These are phyloP conservation scores for Pterocles gutturalis DNA, from an alignment of 2,113 vertebrate species.

Conservation along the genomic window DNA sequence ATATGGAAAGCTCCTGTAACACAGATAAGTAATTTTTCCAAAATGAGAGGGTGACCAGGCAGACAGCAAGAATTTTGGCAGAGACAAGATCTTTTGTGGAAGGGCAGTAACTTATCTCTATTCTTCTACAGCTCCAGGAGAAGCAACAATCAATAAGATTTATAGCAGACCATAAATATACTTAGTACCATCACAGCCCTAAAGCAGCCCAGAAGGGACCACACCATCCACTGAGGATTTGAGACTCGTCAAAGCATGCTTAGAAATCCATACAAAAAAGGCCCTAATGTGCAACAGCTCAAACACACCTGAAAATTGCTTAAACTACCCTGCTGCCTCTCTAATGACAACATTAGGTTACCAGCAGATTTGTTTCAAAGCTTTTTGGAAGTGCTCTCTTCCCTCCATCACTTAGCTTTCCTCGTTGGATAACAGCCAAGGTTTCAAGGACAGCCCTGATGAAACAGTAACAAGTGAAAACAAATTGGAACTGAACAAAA, in stretches of 20 bases:
- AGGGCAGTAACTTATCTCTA: background rate
- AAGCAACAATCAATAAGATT: background rate
- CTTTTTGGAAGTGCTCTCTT: slow-evolving; percentile 19
- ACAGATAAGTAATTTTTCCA: slow-evolving; percentile 1
- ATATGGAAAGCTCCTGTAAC: slow-evolving; percentile 34
- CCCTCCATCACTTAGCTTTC: background rate
- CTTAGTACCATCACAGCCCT: background rate
- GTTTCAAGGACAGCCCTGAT: slow-evolving; percentile 56
- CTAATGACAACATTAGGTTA: background rate
- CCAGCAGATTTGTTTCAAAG: slow-evolving; percentile 27
- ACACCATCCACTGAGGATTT: background rate
- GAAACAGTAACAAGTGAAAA: slow-evolving; percentile 69
- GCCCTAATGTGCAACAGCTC: background rate
- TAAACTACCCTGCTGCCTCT: background rate
- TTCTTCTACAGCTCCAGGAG: background rate
- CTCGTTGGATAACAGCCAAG: slow-evolving; percentile 47
- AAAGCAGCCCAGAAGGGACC: background rate
- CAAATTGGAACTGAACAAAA: slow-evolving; percentile 59
- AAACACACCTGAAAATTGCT: background rate
- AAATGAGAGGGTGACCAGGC: background rate
- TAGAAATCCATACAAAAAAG: background rate
- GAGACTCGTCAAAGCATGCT: background rate
- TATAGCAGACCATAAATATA: background rate
- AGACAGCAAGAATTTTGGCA: background rate
- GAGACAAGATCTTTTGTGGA: slow-evolving; percentile 29